phyloP scores from a whole-genome alignment of 2,888 invertebrate species.

The Podabrus alpinus region DNA sequence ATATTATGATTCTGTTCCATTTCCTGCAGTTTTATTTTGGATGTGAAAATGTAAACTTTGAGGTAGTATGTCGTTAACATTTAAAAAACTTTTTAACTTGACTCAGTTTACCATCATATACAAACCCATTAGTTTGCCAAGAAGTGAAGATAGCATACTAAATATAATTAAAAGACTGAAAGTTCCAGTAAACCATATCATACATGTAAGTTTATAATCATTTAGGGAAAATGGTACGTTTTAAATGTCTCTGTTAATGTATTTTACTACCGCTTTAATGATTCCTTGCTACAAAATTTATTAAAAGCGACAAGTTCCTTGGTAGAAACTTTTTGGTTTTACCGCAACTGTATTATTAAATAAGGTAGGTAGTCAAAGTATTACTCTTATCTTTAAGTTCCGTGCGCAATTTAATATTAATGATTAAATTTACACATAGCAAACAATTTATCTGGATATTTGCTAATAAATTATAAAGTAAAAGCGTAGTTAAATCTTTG shows the following conservation, averaged over 20 bases:
- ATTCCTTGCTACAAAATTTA: constrained; percentile 38
- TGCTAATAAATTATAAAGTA: neutral
- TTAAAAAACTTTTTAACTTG: neutral
- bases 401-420: constrained; percentile 5
- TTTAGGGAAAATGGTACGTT: constrained; percentile 38
- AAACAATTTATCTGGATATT: constrained; percentile 13
- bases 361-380: constrained; percentile 17
- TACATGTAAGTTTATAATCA: constrained; percentile 36
- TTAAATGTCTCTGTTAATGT: constrained; percentile 41
- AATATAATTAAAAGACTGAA: neutral
- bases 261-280: constrained; percentile 37
- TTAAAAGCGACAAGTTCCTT: constrained; percentile 41
- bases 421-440: constrained; percentile 15
- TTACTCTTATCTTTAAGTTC: constrained; percentile 19
- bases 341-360: constrained; percentile 24
- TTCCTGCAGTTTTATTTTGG: neutral
- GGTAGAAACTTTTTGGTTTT: constrained; percentile 37
- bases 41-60: neutral
- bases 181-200: neutral
- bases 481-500: neutral
- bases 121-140: neutral
- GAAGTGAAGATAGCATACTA: neutral
- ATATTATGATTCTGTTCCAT: neutral
- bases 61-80: neutral
- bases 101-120: neutral